Evolutionary conservation across 2,113 vertebrate genomes (phyloP).

Genomic region (Scomber colias): DNA sequence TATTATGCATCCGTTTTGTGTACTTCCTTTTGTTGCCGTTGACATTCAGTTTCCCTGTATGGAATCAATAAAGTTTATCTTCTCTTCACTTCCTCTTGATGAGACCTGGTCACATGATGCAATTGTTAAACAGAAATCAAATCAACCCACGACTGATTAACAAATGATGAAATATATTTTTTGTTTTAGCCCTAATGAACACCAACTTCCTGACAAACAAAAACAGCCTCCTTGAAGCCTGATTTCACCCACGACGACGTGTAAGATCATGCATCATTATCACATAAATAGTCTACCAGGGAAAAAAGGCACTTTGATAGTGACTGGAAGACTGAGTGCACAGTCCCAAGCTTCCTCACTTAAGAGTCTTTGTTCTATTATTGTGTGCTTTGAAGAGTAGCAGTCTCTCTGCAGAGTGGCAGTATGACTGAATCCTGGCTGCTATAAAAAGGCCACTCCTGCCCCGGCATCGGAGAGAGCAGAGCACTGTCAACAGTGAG

Average conservation of each 20-base stretch:
- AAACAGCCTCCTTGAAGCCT: conserved; percentile 2
- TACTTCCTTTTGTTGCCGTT: conserved; percentile 21
- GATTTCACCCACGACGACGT: not conserved
- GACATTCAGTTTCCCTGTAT: not conserved
- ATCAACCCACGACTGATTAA: not conserved
- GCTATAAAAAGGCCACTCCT: conserved; percentile 74
- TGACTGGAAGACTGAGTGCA: conserved; percentile 45
- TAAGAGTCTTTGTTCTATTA: conserved; percentile 76
- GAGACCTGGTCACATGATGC: not conserved
- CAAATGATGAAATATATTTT: not conserved
- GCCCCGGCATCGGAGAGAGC: conserved; percentile 61
- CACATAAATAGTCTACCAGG: conserved; percentile 11
- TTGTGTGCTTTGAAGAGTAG: conserved; percentile 66
- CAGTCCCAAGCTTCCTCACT: conserved; percentile 57
- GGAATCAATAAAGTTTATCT: conserved; percentile 7
- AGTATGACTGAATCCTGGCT: conserved; percentile 68
- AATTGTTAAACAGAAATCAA: not conserved
- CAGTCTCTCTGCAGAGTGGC: conserved; percentile 62
- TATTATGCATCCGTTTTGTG: not conserved
- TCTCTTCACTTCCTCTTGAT: conserved; percentile 4
- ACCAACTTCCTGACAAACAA: not conserved
- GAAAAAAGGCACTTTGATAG: conserved; percentile 47
- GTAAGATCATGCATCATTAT: conserved; percentile 35
- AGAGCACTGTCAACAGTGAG: conserved; percentile 38
- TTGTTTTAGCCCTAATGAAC: not conserved